A percentile compares a stretch with the other conserved stretches of the same genome.
Conservation (phyloP, 1,140 invertebrate species). For the Nephila pilipes region DNA sequence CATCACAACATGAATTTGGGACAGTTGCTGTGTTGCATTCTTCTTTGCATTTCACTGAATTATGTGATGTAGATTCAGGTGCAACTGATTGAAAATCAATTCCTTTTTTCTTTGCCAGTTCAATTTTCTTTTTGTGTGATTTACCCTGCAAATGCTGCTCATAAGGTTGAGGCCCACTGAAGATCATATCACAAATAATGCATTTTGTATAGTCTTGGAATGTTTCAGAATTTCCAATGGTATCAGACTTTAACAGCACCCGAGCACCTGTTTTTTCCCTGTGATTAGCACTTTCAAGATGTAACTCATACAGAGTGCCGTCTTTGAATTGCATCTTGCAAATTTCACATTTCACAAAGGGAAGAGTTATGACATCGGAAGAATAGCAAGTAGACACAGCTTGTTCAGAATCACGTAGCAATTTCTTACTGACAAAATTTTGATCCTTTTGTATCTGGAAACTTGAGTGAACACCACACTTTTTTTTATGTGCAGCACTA, state of each 20-base stretch:
- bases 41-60: too few species aligned
- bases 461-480: not conserved
- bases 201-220: not conserved
- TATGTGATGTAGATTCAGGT: not conserved
- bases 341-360: too few species aligned
- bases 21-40: not conserved
- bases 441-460: not conserved
- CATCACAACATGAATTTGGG: not conserved
- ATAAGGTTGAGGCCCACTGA: not conserved
- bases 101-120: not conserved
- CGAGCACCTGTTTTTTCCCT: too few species aligned
- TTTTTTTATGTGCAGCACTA: slow-evolving; percentile 33
- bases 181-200: not conserved
- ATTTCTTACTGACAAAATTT: not conserved
- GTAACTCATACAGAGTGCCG: too few species aligned
- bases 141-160: not conserved
- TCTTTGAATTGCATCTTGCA: too few species aligned
- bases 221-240: too few species aligned
- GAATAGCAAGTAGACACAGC: too few species aligned
- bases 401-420: too few species aligned
- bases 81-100: not conserved
- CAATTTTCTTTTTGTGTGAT: slow-evolving; percentile 8
- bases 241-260: too few species aligned
- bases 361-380: too few species aligned
- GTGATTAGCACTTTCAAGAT: too few species aligned